A percentile compares a stretch with the other conserved stretches of the same genome.
Evolutionary conservation across 1,140 invertebrate species (phyloP).

Genomic region (Riptortus pedestris): DNA sequence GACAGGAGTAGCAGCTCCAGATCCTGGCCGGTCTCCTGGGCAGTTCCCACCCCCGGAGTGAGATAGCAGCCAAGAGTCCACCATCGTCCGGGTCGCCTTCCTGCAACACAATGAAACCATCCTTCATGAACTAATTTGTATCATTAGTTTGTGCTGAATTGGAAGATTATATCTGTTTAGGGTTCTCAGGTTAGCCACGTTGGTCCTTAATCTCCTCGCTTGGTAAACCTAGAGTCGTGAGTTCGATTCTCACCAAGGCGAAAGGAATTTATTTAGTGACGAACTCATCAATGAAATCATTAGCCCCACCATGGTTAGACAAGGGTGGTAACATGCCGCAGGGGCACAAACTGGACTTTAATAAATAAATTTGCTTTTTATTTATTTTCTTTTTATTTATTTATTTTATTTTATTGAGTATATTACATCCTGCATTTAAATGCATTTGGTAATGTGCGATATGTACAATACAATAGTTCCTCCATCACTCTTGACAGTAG

Average conservation of each 20-base stretch:
- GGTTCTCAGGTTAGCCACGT: background rate
- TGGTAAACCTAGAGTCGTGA: too few relatives aligned
- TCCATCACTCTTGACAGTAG: too few relatives aligned
- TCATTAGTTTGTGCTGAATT: too few relatives aligned
- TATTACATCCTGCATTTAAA: too few relatives aligned
- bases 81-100: constrained; percentile 81
- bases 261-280: too few relatives aligned
- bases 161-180: background rate
- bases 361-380: too few relatives aligned
- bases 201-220: background rate
- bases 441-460: too few relatives aligned
- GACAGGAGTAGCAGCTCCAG: constrained; percentile 77
- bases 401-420: too few relatives aligned
- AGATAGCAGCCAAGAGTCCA: constrained; percentile 82
- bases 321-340: background rate
- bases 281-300: too few relatives aligned
- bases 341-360: background rate
- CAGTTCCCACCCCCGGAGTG: constrained; percentile 47
- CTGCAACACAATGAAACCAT: constrained; percentile 42
- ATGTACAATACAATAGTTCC: too few relatives aligned
- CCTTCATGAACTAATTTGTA: background rate
- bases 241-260: too few relatives aligned
- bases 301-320: background rate
- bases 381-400: too few relatives aligned
- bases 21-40: constrained; percentile 43